Evolutionary conservation across 2,888 invertebrate genomes (phyloP).

Genomic region (Candidula unifasciata): DNA sequence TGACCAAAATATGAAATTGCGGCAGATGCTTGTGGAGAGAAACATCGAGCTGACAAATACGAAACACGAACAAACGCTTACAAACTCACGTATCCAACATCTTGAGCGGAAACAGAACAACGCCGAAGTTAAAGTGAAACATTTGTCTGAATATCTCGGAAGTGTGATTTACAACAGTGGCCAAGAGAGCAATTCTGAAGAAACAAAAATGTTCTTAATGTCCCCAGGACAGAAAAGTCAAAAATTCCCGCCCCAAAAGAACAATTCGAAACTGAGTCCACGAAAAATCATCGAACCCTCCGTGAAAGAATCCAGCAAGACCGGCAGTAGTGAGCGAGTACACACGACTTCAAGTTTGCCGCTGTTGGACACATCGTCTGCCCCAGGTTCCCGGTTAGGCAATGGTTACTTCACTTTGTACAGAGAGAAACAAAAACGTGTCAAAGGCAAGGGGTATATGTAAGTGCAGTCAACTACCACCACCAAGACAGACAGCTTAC

Average conservation of each 20-base stretch:
- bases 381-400: background rate
- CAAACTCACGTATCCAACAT: conserved; percentile 45
- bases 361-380: conserved; percentile 41
- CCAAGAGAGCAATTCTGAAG: background rate
- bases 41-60: conserved; percentile 56
- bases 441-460: conserved; percentile 37
- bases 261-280: background rate
- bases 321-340: background rate
- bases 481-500: too few species aligned
- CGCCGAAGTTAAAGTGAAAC: conserved; percentile 59
- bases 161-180: background rate
- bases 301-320: background rate
- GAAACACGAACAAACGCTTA: conserved; percentile 47
- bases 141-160: conserved; percentile 61
- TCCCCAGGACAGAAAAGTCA: background rate
- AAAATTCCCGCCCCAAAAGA: background rate
- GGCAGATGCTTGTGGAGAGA: conserved; percentile 57
- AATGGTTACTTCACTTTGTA: conserved; percentile 55
- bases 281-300: background rate
- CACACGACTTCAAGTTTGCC: conserved; percentile 50
- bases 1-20: conserved; percentile 55
- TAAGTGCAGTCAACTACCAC: background rate
- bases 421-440: conserved; percentile 54
- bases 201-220: background rate
- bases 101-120: conserved; percentile 61